These are phyloP conservation scores for Tinea trinotella DNA, from an alignment of 2,888 invertebrate genomes.

Conservation along the genomic window DNA sequence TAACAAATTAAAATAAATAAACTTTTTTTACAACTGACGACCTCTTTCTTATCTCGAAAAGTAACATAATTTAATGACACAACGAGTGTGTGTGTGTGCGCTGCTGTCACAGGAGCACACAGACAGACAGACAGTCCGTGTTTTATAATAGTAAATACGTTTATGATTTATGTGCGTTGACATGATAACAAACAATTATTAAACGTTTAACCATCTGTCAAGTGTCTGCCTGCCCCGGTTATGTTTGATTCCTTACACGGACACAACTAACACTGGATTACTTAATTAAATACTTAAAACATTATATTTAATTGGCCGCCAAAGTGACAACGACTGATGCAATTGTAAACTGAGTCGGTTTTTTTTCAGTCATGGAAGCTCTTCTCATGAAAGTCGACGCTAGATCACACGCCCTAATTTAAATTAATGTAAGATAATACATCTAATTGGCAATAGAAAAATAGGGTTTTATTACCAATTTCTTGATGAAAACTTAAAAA, in stretches of 20 bases:
- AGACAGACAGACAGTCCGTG: not conserved
- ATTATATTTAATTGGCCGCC: no score
- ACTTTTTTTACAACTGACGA: not conserved
- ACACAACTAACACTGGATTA: not conserved
- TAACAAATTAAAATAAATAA: not conserved
- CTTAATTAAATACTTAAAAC: not conserved
- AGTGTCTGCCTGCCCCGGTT: slow-evolving; percentile 7
- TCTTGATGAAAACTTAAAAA: no score
- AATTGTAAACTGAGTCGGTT: no score
- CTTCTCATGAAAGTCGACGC: no score
- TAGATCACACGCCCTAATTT: no score
- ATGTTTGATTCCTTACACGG: not conserved
- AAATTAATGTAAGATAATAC: no score
- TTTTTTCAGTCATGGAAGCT: no score
- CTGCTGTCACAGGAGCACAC: not conserved
- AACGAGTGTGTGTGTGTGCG: not conserved
- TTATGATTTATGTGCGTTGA: slow-evolving; percentile 6
- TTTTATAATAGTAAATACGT: slow-evolving; percentile 17
- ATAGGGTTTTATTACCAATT: no score
- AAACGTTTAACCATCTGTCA: slow-evolving; percentile 14
- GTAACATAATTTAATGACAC: not conserved
- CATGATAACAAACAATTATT: slow-evolving; percentile 7
- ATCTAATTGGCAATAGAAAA: no score
- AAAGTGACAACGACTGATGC: no score
- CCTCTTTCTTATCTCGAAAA: not conserved